Evolutionary conservation across 2,797 vertebrate species (phyloP), one percentile per base, ranked within the genome.

Genomic region (Darevskia mixta): DNA sequence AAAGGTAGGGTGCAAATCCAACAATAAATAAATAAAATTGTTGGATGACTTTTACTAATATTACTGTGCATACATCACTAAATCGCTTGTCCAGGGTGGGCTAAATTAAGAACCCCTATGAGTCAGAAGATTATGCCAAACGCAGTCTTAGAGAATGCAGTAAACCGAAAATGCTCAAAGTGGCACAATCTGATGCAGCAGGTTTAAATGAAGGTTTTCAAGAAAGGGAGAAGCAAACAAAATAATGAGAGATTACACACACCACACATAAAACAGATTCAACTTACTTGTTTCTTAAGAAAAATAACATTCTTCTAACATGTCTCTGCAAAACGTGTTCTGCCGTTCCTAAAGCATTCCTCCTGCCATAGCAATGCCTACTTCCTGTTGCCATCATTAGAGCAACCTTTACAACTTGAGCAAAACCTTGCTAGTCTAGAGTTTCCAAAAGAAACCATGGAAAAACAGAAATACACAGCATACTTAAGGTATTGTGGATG

Each of bases 171-270:
- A 88, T 67, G 78, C 3, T 58, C 86, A 81, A 71, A 93, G 76
- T 72, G 81, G 91, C 45, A 83, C 43, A 75, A 83, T 89, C 64
- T 90, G 86, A 91, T 49, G n/a, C 89, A 83, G 79, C 86, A 45
- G 90, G 92, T 93, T 94, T 88, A 89, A 79, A 84, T 67, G 89
- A 92, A 93, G 90, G 58, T n/a, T 92, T 92, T 89, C 95, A 1
- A 78, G 80, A 81, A 41, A 81, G 9, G 61, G 66, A 69, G 29
- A 64, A 23, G 61, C 3, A 32, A 79, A 79, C 27, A 84, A 76
- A 77, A 85, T 58, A 8, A 72, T 10, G 23, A 18, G 23, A 55
- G 27, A 5, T 10, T 38, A 10, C 5, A 17, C 18, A 35, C 29
- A 7, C 25, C 29, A 32, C n/a, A 32, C 18, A 73, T 18, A 20